Percentiles rank a stretch among this genome's conserved stretches.
phyloP scores from a whole-genome alignment of 1,140 invertebrate genomes.

The Drosophila willistoni region DNA sequence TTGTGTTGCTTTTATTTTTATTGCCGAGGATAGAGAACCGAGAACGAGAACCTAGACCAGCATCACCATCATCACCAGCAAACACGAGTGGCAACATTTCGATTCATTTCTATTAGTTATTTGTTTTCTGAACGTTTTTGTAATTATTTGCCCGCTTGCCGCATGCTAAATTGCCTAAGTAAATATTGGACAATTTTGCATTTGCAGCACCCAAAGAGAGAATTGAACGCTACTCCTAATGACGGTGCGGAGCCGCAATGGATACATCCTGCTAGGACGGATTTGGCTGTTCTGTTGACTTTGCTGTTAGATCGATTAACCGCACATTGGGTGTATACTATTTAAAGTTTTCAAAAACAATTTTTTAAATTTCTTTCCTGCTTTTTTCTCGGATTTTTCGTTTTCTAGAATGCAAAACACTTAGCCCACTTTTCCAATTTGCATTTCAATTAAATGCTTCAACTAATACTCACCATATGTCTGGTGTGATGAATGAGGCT shows the following conservation, averaged over 20 bases:
- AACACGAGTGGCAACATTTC: not conserved
- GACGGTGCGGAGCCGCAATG: conserved; percentile 16
- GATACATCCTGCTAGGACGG: not conserved
- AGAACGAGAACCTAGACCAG: too few relatives aligned
- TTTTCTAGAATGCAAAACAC: not conserved
- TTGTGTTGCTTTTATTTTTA: conserved; percentile 46
- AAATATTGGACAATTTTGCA: conserved; percentile 81
- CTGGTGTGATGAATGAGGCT: not conserved
- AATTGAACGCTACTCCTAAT: conserved; percentile 42
- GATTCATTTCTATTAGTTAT: conserved; percentile 73
- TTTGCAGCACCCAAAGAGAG: conserved; percentile 56
- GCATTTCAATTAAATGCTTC: conserved; percentile 53
- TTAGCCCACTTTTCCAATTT: conserved; percentile 49
- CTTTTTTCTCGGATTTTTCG: not conserved
- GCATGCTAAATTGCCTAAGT: conserved; percentile 79
- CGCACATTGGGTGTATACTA: conserved; percentile 38
- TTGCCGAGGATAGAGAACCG: conserved; percentile 34
- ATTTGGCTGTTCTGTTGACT: conserved; percentile 64
- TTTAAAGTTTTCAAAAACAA: not conserved
- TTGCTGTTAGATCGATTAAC: conserved; percentile 71
- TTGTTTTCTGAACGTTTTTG: conserved; percentile 80
- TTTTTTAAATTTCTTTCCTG: not conserved
- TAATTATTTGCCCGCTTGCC: conserved; percentile 78
- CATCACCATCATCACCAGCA: not conserved
- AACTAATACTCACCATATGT: conserved; percentile 45